Conservation (phyloP, 1,140 invertebrate genomes). For the Drosophila fuyamai region DNA sequence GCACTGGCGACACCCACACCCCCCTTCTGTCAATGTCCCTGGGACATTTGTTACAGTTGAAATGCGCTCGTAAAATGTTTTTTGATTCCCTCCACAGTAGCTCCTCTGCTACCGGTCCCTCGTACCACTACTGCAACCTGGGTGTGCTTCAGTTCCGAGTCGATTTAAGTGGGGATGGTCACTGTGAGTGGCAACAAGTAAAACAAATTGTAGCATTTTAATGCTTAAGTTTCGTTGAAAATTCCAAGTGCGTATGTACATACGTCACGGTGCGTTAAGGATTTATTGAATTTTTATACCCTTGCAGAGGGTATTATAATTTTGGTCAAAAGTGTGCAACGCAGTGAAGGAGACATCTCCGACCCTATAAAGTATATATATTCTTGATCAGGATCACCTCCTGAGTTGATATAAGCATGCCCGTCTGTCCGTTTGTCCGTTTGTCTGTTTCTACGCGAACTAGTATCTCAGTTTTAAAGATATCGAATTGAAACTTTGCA, state of each 20-base stretch:
- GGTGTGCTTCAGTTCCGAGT: conserved; percentile 17
- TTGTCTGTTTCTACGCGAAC: too few species aligned
- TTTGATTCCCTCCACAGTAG: conserved; percentile 45
- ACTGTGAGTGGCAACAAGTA: conserved; percentile 66
- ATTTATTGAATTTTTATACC: conserved; percentile 83
- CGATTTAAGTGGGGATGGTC: conserved; percentile 12
- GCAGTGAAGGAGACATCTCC: too few species aligned
- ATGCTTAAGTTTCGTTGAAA: conserved; percentile 54
- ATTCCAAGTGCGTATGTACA: conserved; percentile 40
- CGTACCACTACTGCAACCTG: conserved; percentile 1
- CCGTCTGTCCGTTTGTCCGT: too few species aligned
- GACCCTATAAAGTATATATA: too few species aligned
- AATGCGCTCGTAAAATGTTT: conserved; percentile 80
- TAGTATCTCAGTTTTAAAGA: too few species aligned
- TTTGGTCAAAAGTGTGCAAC: too few species aligned
- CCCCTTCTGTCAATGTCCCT: conserved; percentile 42
- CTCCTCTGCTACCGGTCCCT: conserved; percentile 12
- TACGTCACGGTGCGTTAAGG: conserved; percentile 2
- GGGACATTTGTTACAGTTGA: conserved; percentile 83
- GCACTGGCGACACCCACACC: conserved; percentile 2
- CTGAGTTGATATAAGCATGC: too few species aligned
- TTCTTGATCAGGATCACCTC: too few species aligned
- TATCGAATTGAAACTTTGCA: too few species aligned
- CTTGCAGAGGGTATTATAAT: too few species aligned
- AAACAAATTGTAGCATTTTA: conserved; percentile 83